These are phyloP conservation scores for Philhelius pedissequus DNA, from an alignment of 2,888 invertebrate species.

Conservation along the genomic window DNA sequence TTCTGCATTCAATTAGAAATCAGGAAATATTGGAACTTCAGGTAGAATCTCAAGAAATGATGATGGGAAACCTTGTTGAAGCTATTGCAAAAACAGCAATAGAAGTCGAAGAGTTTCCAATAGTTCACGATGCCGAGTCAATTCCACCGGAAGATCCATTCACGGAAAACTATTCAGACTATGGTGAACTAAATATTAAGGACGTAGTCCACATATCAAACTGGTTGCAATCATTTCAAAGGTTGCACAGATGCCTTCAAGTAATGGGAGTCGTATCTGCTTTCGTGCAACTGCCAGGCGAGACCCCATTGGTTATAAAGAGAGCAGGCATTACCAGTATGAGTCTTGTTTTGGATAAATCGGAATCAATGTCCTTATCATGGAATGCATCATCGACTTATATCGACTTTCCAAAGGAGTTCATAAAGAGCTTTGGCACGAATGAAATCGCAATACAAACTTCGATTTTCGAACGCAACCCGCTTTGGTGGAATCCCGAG, in stretches of 20 bases:
- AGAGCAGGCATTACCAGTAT: slow-evolving; percentile 7
- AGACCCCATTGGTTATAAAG: background rate
- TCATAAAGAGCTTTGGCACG: background rate
- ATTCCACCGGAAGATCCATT: slow-evolving; percentile 43
- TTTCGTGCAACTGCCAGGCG: slow-evolving; percentile 40
- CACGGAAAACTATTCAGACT: slow-evolving; percentile 66
- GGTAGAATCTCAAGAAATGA: slow-evolving; percentile 30
- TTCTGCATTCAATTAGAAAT: slow-evolving; percentile 44
- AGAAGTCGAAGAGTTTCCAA: slow-evolving; percentile 57
- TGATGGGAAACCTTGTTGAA: slow-evolving; percentile 24
- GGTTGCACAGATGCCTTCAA: slow-evolving; percentile 33
- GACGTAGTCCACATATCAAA: slow-evolving; percentile 59
- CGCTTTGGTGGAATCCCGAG: slow-evolving; percentile 73
- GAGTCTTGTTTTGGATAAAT: slow-evolving; percentile 18
- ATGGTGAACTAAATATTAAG: slow-evolving; percentile 60
- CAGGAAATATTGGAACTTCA: slow-evolving; percentile 59
- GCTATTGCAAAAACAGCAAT: slow-evolving; percentile 50
- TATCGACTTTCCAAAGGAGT: background rate
- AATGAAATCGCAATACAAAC: slow-evolving; percentile 22
- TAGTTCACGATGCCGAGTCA: slow-evolving; percentile 26
- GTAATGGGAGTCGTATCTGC: slow-evolving; percentile 39
- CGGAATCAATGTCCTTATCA: background rate
- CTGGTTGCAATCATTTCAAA: slow-evolving; percentile 58
- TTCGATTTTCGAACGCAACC: slow-evolving; percentile 58
- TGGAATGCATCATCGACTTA: slow-evolving; percentile 5